Percentiles rank a stretch among this genome's conserved stretches.
phyloP scores from a whole-genome alignment of 2,888 invertebrate genomes.

The Siphlonurus alternatus region DNA sequence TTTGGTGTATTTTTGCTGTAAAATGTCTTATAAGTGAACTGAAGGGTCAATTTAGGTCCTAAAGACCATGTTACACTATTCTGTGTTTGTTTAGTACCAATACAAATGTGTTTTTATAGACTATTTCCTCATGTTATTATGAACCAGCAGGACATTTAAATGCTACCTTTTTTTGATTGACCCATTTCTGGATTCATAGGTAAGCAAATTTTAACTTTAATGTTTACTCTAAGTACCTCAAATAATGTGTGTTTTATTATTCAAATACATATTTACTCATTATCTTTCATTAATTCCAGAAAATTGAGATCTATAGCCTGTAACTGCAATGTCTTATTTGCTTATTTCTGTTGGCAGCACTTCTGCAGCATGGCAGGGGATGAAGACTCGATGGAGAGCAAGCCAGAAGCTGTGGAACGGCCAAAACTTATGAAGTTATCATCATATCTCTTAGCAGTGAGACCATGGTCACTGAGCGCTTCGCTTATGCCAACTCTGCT shows the following conservation, averaged over 20 bases:
- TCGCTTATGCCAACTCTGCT: constrained; percentile 80
- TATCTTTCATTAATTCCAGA: too few relatives aligned
- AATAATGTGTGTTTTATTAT: too few relatives aligned
- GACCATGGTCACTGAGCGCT: constrained; percentile 89
- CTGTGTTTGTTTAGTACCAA: background rate
- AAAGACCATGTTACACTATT: background rate
- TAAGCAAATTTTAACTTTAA: too few relatives aligned
- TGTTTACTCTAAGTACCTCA: too few relatives aligned
- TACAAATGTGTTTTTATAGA: background rate
- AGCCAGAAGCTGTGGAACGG: background rate
- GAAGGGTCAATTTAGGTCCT: background rate
- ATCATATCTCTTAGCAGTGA: constrained; percentile 70
- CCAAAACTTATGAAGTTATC: constrained; percentile 58
- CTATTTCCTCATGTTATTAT: background rate
- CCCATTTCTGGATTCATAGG: background rate
- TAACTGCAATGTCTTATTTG: too few relatives aligned
- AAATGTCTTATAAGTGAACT: background rate
- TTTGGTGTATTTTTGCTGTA: background rate
- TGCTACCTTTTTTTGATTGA: background rate
- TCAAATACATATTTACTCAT: too few relatives aligned
- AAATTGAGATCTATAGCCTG: too few relatives aligned
- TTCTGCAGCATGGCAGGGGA: background rate
- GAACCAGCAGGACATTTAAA: background rate
- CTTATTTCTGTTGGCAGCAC: too few relatives aligned
- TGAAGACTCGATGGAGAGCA: background rate